These are phyloP conservation scores for Lagocephalus sceleratus DNA, from an alignment of 2,797 vertebrate species.

Conservation along the genomic window DNA sequence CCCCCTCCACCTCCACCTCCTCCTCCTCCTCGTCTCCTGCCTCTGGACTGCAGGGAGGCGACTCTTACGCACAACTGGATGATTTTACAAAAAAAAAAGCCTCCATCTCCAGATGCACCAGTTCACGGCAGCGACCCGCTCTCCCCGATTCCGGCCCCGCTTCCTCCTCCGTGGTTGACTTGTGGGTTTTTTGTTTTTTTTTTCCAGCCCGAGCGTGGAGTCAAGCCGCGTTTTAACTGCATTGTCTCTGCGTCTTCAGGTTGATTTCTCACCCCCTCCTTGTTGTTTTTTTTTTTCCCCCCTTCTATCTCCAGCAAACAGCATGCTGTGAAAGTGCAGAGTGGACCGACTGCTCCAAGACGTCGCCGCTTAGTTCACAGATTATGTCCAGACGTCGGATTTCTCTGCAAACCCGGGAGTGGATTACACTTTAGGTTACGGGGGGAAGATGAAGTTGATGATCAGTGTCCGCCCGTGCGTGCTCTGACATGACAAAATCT, in stretches of 20 bases:
- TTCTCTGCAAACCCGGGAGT: constrained; percentile 22
- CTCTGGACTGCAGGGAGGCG: constrained; percentile 54
- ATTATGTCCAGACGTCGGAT: constrained; percentile 23
- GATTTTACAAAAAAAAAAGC: background rate
- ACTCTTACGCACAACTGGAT: constrained; percentile 26
- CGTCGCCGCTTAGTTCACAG: background rate
- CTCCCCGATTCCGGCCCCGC: background rate
- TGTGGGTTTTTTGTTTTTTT: constrained; percentile 24
- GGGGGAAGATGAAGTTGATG: constrained; percentile 69
- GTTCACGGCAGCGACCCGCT: constrained; percentile 3
- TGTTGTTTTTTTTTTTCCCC: constrained; percentile 6
- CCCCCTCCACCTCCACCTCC: too few relatives aligned
- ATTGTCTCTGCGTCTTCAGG: constrained; percentile 52
- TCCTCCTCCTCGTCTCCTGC: constrained; percentile 48
- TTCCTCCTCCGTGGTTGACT: constrained; percentile 19
- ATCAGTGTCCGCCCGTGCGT: constrained; percentile 28
- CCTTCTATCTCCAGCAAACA: constrained; percentile 40
- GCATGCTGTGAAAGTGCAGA: constrained; percentile 37
- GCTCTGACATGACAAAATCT: constrained; percentile 50
- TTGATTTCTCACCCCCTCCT: constrained; percentile 8
- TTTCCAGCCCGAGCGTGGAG: constrained; percentile 42
- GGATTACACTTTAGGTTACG: constrained; percentile 46
- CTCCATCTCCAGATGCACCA: constrained; percentile 9
- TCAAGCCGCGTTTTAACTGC: constrained; percentile 48
- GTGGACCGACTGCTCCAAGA: background rate